Percentiles rank a stretch among this genome's conserved stretches.
Conservation (phyloP, 2,888 invertebrate species). For the Metopia argyrocephala region DNA sequence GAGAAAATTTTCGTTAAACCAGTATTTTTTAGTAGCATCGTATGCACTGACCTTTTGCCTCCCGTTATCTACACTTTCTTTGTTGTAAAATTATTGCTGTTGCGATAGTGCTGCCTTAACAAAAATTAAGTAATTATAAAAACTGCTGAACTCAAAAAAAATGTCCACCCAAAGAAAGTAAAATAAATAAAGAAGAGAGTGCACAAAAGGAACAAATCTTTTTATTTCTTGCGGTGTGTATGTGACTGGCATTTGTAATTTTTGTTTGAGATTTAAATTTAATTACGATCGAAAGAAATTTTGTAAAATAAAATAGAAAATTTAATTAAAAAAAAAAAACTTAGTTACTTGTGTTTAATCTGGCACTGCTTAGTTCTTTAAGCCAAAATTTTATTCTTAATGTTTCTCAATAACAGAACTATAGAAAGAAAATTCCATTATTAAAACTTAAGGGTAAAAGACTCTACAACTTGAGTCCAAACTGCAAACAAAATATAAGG, state of each 20-base stretch:
- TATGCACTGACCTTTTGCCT: slow-evolving; percentile 12
- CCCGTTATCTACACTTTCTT: slow-evolving; percentile 6
- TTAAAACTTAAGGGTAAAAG: no score
- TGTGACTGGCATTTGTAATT: slow-evolving; percentile 63
- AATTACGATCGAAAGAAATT: slow-evolving; percentile 44
- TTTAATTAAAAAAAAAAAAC: neutral
- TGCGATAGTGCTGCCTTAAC: slow-evolving; percentile 70
- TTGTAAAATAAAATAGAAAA: neutral
- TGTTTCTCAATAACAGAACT: no score
- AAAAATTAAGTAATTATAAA: slow-evolving; percentile 76
- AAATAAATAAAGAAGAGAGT: neutral
- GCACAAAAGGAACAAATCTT: slow-evolving; percentile 31
- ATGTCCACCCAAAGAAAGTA: slow-evolving; percentile 43
- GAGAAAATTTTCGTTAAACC: slow-evolving; percentile 1
- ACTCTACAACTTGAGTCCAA: no score
- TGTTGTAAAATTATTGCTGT: slow-evolving; percentile 70
- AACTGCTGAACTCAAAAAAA: slow-evolving; percentile 65
- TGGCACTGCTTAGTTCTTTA: no score
- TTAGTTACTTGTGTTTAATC: no score
- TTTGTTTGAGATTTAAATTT: slow-evolving; percentile 59
- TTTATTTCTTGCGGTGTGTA: slow-evolving; percentile 56
- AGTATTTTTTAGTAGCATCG: slow-evolving; percentile 6
- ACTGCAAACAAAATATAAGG: no score
- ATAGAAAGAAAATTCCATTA: no score
- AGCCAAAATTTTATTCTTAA: no score